phyloP scores from a whole-genome alignment of 2,113 vertebrate genomes.

The Hyla sarda region DNA sequence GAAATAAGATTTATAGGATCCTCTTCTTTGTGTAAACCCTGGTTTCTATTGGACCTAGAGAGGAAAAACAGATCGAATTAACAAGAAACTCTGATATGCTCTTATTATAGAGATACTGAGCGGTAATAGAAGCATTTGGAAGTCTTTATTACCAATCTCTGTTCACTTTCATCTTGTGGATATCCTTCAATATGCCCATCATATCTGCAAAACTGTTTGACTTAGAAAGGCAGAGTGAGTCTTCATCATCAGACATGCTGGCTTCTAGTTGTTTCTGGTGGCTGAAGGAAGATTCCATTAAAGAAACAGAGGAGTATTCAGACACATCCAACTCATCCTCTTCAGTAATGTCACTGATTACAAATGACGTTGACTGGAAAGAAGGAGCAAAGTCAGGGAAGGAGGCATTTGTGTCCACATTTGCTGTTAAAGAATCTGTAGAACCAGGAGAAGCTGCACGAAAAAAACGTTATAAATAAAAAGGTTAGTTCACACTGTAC shows the following conservation, averaged over 20 bases:
- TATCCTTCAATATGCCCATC: conserved; percentile 97
- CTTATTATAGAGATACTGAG: not conserved
- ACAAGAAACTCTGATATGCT: not conserved
- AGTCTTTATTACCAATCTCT: conserved; percentile 82
- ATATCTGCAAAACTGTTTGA: conserved; percentile 98
- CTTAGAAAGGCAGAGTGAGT: conserved; percentile 91
- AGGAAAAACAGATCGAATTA: not conserved
- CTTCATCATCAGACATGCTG: conserved; percentile 90
- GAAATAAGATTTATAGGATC: conserved; percentile 92
- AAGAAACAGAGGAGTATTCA: conserved; percentile 81
- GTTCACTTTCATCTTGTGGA: conserved; percentile 96
- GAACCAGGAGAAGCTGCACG: conserved; percentile 85
- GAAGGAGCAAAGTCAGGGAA: conserved; percentile 92
- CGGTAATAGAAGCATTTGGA: not conserved
- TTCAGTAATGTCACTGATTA: conserved; percentile 96
- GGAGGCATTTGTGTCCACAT: conserved; percentile 90
- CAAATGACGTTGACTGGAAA: conserved; percentile 94
- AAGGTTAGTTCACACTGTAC: too few relatives aligned
- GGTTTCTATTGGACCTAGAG: conserved; percentile 80
- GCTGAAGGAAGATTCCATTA: conserved; percentile 85
- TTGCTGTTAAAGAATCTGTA: conserved; percentile 91
- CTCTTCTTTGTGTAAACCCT: conserved; percentile 86
- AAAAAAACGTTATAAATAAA: conserved; percentile 53
- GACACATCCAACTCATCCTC: conserved; percentile 90
- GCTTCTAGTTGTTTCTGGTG: conserved; percentile 72